Evolutionary conservation across 2,797 vertebrate genomes (phyloP).

Genomic region (Premnoplex brunnescens): DNA sequence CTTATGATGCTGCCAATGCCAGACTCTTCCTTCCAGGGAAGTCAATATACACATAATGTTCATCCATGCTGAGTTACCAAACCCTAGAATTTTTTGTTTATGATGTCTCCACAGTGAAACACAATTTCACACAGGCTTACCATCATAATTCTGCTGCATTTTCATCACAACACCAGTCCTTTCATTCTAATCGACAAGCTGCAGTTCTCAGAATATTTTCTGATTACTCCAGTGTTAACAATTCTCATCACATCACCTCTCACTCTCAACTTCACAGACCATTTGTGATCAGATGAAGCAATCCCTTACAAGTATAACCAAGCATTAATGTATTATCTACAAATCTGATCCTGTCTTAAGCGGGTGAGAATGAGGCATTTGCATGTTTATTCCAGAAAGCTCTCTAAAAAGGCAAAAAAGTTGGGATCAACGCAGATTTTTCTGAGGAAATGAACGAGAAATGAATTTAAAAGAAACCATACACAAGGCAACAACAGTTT

Average conservation of each 20-base stretch:
- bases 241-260: not conserved
- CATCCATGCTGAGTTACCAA: not conserved
- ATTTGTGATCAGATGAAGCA: not conserved
- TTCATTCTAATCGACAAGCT: not conserved
- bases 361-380: not conserved
- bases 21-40: not conserved
- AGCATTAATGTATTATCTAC: conserved; percentile 28
- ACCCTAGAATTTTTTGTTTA: not conserved
- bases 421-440: not conserved
- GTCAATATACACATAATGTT: not conserved
- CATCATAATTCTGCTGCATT: not conserved
- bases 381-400: not conserved
- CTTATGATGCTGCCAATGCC: not conserved
- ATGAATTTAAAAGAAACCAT: not conserved
- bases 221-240: not conserved
- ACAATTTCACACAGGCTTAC: not conserved
- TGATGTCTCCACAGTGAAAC: not conserved
- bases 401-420: not conserved
- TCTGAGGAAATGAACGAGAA: not conserved
- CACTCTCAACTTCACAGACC: not conserved
- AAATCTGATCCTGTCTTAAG: conserved; percentile 25
- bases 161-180: not conserved
- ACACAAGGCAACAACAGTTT: not conserved
- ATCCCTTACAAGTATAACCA: not conserved
- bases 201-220: not conserved